phyloP scores from a whole-genome alignment of 1,140 invertebrate species.

The Chrysoperla carnea region DNA sequence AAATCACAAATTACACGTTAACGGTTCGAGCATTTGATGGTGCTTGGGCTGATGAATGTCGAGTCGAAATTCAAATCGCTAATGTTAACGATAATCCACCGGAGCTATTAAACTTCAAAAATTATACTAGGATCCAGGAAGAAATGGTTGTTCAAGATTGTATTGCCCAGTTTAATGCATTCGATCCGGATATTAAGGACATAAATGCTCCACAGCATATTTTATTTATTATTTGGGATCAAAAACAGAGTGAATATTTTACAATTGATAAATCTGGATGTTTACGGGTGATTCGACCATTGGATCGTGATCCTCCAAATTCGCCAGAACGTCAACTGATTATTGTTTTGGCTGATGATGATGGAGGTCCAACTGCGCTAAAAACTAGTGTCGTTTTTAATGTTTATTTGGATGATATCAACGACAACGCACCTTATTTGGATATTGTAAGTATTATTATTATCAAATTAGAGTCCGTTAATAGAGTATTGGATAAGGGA shows the following conservation, averaged over 20 bases:
- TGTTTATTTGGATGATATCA: constrained; percentile 65
- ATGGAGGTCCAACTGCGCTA: constrained; percentile 39
- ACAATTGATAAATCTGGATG: constrained; percentile 45
- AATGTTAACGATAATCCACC: constrained; percentile 76
- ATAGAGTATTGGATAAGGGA: no score
- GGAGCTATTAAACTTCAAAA: constrained; percentile 43
- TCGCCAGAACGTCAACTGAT: constrained; percentile 67
- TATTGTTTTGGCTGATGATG: constrained; percentile 68
- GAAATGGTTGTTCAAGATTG: constrained; percentile 42
- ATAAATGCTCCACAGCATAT: constrained; percentile 55
- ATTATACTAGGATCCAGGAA: constrained; percentile 46
- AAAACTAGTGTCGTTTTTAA: constrained; percentile 46
- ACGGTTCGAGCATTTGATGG: constrained; percentile 64
- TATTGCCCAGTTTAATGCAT: constrained; percentile 49
- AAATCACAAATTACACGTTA: constrained; percentile 55
- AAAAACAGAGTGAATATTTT: neutral
- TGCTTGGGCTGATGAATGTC: constrained; percentile 50
- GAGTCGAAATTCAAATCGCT: constrained; percentile 57
- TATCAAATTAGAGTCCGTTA: no score
- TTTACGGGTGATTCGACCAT: constrained; percentile 42
- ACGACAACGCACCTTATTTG: constrained; percentile 77
- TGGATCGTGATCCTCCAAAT: constrained; percentile 74
- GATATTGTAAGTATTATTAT: constrained; percentile 39
- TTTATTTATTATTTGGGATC: constrained; percentile 37
- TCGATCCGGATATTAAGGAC: constrained; percentile 70